Evolutionary conservation across 2,797 vertebrate species (phyloP), one percentile per base, ranked within the genome.

Genomic region (Girardinus metallicus): DNA sequence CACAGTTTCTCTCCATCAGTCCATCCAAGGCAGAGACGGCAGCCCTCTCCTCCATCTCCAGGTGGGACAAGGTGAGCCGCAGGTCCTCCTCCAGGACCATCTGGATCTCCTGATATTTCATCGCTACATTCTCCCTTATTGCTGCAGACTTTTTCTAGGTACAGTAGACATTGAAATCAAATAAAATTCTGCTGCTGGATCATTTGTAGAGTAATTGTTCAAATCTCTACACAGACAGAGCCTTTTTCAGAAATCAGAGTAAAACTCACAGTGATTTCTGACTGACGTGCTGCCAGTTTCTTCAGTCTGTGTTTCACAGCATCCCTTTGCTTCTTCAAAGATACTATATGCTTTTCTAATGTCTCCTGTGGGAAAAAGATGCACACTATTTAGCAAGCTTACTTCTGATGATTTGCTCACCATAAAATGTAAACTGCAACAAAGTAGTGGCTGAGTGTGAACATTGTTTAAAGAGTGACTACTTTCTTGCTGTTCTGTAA

Each of bases 21-120:
- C 92, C 91, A 29, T 96, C 94, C 79, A 95, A 86, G 62, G 87
- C 86, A 8, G 84, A 91, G 73, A 94, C 86, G 4, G 93, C 93
- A 18, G 96, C 96, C 21, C 90, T 85, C 66, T 95, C 93, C 87
- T 96, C 96, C 87, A 94, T 92, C 78, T 96, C 95, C 85, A 96
- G 87, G 77, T 96, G 95, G 43, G 93, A 90, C 62, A 96, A 83
- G 1, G 95, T 95, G 55, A 92, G 85, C 83, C 85, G 93, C 83
- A 96, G 71, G 83, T 96, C 96, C 80, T 96, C 92, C 12, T 95
- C 94, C 82, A 96, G 86, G 23, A 95, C 82, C 1, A 81, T 87
- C 79, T 95, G 94, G 85, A 96, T 96, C 84, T 96, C 94, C 78
- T 92, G 91, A 72, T 96, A 96, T 80, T 95, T 96, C 77, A 66